Conservation (phyloP, 2,113 vertebrate species). For the Panthera uncia region DNA sequence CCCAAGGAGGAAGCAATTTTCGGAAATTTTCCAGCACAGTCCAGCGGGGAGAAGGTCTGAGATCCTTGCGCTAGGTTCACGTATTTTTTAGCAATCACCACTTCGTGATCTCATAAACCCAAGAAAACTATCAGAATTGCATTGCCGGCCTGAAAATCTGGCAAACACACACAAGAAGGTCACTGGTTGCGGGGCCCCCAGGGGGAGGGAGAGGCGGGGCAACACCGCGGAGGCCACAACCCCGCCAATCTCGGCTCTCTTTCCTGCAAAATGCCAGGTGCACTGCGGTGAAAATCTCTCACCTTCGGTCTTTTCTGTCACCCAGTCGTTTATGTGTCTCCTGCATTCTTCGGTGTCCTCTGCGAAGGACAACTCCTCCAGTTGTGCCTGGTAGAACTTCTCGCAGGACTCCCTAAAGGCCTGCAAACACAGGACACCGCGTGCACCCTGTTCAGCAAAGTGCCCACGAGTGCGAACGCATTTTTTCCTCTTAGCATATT, state of each 20-base stretch:
- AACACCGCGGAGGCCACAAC: accelerated
- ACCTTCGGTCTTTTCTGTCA: constrained; percentile 92
- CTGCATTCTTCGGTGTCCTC: constrained; percentile 86
- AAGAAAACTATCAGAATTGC: not conserved
- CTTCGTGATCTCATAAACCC: not conserved
- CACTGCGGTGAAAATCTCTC: not conserved
- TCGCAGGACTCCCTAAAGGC: constrained; percentile 87
- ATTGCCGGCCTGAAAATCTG: not conserved
- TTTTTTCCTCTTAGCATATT: not conserved
- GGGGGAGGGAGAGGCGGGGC: accelerated
- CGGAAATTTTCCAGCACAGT: not conserved
- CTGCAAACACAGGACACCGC: constrained; percentile 74
- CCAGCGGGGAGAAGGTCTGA: accelerated
- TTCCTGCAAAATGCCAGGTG: accelerated
- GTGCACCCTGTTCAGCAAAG: not conserved
- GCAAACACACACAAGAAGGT: not conserved
- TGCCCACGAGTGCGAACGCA: not conserved
- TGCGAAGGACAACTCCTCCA: constrained; percentile 89
- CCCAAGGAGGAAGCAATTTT: not conserved
- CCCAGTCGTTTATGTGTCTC: constrained; percentile 92
- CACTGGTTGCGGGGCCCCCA: not conserved
- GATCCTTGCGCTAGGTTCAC: not conserved
- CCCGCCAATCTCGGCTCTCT: accelerated
- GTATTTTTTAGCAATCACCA: not conserved
- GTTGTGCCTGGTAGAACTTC: constrained; percentile 89